Evolutionary conservation across 2,888 invertebrate genomes (phyloP).

Genomic region (Leucoma salicis): DNA sequence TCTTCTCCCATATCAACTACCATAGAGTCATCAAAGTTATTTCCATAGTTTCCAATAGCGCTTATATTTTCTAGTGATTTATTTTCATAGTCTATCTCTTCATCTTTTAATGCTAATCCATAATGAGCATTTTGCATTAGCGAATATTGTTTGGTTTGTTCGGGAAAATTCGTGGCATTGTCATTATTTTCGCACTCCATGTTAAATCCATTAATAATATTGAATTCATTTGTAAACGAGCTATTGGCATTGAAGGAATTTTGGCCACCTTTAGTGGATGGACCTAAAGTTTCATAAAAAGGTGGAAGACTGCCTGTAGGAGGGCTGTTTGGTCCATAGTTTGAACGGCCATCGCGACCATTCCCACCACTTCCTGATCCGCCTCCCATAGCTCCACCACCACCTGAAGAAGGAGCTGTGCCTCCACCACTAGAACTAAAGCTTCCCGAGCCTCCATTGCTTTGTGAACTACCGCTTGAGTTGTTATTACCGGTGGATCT

Average conservation of each 20-base stretch:
- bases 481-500: constrained; percentile 84
- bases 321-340: constrained; percentile 93
- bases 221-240: constrained; percentile 85
- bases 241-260: constrained; percentile 87
- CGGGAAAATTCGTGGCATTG: constrained; percentile 69
- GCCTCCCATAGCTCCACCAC: constrained; percentile 84
- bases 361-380: constrained; percentile 89
- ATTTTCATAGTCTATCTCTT: constrained; percentile 89
- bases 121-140: constrained; percentile 92
- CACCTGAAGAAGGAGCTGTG: constrained; percentile 82
- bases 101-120: constrained; percentile 90
- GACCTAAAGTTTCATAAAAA: constrained; percentile 90
- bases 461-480: constrained; percentile 78
- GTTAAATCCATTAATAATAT: constrained; percentile 86
- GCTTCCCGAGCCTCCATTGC: constrained; percentile 71
- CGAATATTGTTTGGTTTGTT: constrained; percentile 88
- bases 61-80: constrained; percentile 87
- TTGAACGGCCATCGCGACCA: constrained; percentile 91
- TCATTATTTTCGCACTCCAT: constrained; percentile 91
- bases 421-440: constrained; percentile 81
- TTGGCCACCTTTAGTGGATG: constrained; percentile 87
- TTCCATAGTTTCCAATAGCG: constrained; percentile 81
- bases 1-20: constrained; percentile 91
- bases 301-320: constrained; percentile 94
- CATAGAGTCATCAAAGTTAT: constrained; percentile 89